These are phyloP conservation scores for Agrochola macilenta DNA, from an alignment of 2,888 invertebrate genomes.

Conservation along the genomic window DNA sequence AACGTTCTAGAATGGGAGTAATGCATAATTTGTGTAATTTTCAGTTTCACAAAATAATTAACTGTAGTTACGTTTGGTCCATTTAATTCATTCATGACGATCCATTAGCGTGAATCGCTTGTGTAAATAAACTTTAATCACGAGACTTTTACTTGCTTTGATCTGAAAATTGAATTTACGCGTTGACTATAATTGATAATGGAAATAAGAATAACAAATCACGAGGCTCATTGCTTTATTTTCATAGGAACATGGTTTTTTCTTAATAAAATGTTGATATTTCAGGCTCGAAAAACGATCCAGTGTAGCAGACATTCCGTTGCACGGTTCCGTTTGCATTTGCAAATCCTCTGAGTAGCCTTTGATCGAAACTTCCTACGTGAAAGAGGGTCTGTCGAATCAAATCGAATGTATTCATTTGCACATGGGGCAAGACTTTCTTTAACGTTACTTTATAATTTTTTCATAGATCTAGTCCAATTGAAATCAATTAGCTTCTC, in stretches of 20 bases:
- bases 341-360: background rate
- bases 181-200: constrained; percentile 47
- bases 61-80: constrained; percentile 34
- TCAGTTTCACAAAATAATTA: constrained; percentile 21
- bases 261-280: background rate
- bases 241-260: background rate
- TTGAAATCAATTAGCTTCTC: background rate
- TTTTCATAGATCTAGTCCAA: background rate
- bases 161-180: constrained; percentile 62
- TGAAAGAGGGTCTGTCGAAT: background rate
- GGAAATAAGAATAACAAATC: constrained; percentile 57
- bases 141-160: constrained; percentile 62
- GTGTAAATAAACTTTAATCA: constrained; percentile 65
- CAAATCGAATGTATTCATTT: background rate
- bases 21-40: background rate
- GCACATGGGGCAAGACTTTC: background rate
- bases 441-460: background rate
- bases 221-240: constrained; percentile 31
- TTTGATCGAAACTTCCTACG: background rate
- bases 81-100: constrained; percentile 48
- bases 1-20: background rate
- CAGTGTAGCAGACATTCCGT: too few species aligned
- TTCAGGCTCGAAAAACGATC: background rate
- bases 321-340: background rate
- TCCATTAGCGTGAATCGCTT: constrained; percentile 36